A percentile compares a stretch with the other conserved stretches of the same genome.
Evolutionary conservation across 2,113 vertebrate species (phyloP).

Genomic region (Heptranchias perlo): DNA sequence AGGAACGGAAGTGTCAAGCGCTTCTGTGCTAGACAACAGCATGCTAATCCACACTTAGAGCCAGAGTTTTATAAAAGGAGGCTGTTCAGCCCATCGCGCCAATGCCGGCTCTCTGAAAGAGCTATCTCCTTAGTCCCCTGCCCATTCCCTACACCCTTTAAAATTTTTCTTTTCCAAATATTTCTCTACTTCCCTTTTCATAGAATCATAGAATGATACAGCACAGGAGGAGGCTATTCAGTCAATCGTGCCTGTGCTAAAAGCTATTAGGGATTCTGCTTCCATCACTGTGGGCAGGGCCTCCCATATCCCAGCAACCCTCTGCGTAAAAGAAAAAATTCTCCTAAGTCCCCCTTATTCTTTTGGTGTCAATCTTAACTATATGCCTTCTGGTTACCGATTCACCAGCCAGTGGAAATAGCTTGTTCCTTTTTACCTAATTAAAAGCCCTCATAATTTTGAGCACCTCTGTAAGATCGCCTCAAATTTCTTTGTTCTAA

Average conservation of each 20-base stretch:
- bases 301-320: background rate
- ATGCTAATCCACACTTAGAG: no score
- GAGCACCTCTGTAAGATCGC: background rate
- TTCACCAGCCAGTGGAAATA: background rate
- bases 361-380: background rate
- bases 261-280: background rate
- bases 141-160: background rate
- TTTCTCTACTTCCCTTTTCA: background rate
- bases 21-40: background rate
- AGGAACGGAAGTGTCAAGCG: background rate
- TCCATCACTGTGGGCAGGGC: background rate
- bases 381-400: background rate
- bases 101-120: background rate
- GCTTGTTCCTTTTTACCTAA: background rate
- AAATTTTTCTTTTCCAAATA: background rate
- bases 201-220: background rate
- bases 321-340: background rate
- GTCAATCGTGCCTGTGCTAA: background rate
- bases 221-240: background rate
- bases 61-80: background rate
- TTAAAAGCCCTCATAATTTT: background rate
- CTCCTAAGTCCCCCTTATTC: background rate
- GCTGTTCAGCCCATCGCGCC: background rate
- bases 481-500: background rate
- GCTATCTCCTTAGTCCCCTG: background rate